Evolutionary conservation across 2,113 vertebrate species (phyloP).

Genomic region (Panthera uncia): DNA sequence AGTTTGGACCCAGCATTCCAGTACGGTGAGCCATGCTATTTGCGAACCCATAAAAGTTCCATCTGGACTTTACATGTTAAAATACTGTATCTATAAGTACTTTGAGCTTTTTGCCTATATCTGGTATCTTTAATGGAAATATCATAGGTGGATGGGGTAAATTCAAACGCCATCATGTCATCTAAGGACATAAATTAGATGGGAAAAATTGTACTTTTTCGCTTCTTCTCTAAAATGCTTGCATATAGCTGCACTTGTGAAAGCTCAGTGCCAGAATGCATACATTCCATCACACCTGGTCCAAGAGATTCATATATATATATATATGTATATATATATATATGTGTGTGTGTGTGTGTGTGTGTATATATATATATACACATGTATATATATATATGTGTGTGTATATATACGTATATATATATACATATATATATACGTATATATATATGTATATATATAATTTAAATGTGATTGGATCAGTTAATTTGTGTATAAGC

Average conservation of each 20-base stretch:
- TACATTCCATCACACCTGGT: slow-evolving; percentile 7
- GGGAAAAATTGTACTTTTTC: slow-evolving; percentile 1
- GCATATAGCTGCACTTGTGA: not conserved
- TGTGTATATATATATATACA: not conserved
- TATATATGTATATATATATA: not conserved
- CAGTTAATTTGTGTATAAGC: not conserved
- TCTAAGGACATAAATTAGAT: slow-evolving; percentile 7
- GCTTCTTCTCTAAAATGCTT: slow-evolving; percentile 8
- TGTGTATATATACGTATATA: too few species aligned
- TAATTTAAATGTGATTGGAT: not conserved
- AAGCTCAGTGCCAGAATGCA: not conserved
- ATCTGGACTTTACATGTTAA: slow-evolving; percentile 44
- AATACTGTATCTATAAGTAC: slow-evolving; percentile 24
- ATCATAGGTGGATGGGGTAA: not conserved
- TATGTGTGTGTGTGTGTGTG: too few species aligned
- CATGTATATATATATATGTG: not conserved
- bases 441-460: not conserved
- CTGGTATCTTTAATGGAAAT: slow-evolving; percentile 6
- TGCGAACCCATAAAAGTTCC: slow-evolving; percentile 56
- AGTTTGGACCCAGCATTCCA: slow-evolving; percentile 57
- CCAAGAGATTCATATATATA: slow-evolving; percentile 3
- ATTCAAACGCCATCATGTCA: not conserved
- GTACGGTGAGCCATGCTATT: slow-evolving; percentile 26
- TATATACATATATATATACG: not conserved
- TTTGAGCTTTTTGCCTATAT: slow-evolving; percentile 7